A percentile compares a stretch with the other conserved stretches of the same genome.
Evolutionary conservation across 2,888 invertebrate genomes (phyloP).

Genomic region (Neelides folsomi): DNA sequence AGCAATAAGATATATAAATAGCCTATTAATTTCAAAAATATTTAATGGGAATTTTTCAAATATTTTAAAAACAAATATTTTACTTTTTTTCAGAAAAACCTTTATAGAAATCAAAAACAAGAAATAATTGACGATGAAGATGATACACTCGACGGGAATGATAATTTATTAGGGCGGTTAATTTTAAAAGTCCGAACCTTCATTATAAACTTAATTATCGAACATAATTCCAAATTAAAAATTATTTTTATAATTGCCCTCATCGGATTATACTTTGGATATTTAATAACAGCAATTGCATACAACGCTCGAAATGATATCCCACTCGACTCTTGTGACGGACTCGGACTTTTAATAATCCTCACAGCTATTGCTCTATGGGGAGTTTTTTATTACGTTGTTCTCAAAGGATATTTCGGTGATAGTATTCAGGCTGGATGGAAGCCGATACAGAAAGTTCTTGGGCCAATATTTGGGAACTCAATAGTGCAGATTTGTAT

Average conservation of each 20-base stretch:
- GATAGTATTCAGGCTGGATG: slow-evolving; percentile 31
- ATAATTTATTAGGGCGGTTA: slow-evolving; percentile 3
- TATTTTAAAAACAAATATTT: too few species aligned
- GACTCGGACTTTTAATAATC: slow-evolving; percentile 58
- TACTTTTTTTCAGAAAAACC: too few species aligned
- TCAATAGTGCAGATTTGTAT: slow-evolving; percentile 11
- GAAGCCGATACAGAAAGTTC: slow-evolving; percentile 1
- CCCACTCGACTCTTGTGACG: slow-evolving; percentile 44
- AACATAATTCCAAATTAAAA: slow-evolving; percentile 11
- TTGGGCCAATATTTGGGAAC: slow-evolving; percentile 2
- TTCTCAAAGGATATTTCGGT: slow-evolving; percentile 48
- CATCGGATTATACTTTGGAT: slow-evolving; percentile 21
- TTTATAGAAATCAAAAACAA: too few species aligned
- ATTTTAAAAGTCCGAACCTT: neutral
- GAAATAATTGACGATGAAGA: neutral
- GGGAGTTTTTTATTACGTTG: slow-evolving; percentile 49
- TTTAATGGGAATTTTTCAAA: too few species aligned
- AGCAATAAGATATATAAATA: too few species aligned
- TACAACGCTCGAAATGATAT: slow-evolving; percentile 14
- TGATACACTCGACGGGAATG: neutral
- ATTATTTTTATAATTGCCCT: slow-evolving; percentile 1
- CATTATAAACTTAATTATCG: neutral
- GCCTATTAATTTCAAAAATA: too few species aligned
- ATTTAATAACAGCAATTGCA: slow-evolving; percentile 18
- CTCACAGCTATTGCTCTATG: slow-evolving; percentile 48